Evolutionary conservation across 1,140 invertebrate genomes (phyloP).

Genomic region (Armadillidium nasatum): DNA sequence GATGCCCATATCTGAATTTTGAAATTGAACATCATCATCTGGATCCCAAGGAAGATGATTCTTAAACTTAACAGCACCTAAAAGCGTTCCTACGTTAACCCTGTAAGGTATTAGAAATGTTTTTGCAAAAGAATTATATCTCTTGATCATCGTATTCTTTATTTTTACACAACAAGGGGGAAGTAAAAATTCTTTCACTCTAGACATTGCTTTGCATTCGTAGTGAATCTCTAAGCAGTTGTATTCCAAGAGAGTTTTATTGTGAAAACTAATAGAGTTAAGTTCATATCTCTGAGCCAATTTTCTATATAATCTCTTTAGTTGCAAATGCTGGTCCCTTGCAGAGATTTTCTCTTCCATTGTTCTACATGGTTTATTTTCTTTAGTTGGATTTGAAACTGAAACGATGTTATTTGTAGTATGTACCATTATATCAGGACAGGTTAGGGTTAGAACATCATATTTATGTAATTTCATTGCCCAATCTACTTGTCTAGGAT

Average conservation of each 20-base stretch:
- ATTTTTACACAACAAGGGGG: conserved; percentile 40
- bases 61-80: conserved; percentile 45
- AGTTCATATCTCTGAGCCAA: conserved; percentile 40
- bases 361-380: conserved; percentile 31
- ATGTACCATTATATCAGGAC: conserved; percentile 40
- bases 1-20: conserved; percentile 26
- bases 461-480: conserved; percentile 32
- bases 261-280: conserved; percentile 30
- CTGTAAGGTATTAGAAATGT: conserved; percentile 39
- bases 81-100: conserved; percentile 40
- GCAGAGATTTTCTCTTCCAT: conserved; percentile 34
- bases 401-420: conserved; percentile 18
- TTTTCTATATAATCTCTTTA: conserved; percentile 36
- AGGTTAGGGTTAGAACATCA: conserved; percentile 35
- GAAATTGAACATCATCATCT: conserved; percentile 40
- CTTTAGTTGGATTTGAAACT: background rate
- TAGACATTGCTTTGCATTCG: conserved; percentile 35
- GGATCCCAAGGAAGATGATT: conserved; percentile 45
- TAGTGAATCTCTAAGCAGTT: conserved; percentile 36
- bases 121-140: conserved; percentile 33
- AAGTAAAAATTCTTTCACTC: conserved; percentile 35
- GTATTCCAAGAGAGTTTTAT: conserved; percentile 39
- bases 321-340: conserved; percentile 28
- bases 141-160: conserved; percentile 38
- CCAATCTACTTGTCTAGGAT: conserved; percentile 33